These are phyloP conservation scores for Taenaris catops DNA, from an alignment of 2,888 invertebrate genomes.

Conservation along the genomic window DNA sequence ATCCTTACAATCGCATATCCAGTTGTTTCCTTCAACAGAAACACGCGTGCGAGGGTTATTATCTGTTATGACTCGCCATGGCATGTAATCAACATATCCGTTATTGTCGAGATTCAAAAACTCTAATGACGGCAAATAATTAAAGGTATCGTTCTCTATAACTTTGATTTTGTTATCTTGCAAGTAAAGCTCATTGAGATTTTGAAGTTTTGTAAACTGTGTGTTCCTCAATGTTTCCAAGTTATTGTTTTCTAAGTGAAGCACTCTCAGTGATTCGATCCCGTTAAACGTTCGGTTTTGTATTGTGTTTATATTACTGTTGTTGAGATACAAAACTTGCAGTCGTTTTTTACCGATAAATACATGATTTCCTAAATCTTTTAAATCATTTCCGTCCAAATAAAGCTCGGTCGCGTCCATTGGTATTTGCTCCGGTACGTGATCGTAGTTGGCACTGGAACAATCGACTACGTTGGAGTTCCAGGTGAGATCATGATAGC, in stretches of 20 bases:
- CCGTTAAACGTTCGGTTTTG: slow-evolving; percentile 92
- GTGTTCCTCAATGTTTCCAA: slow-evolving; percentile 85
- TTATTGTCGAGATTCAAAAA: slow-evolving; percentile 88
- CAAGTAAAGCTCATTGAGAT: slow-evolving; percentile 87
- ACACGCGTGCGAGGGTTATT: slow-evolving; percentile 84
- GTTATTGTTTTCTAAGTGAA: slow-evolving; percentile 89
- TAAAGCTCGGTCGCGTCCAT: slow-evolving; percentile 95
- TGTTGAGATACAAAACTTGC: slow-evolving; percentile 88
- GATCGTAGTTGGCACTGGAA: slow-evolving; percentile 85
- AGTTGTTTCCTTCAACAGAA: slow-evolving; percentile 87
- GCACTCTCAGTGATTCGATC: slow-evolving; percentile 84
- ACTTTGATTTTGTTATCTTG: slow-evolving; percentile 86
- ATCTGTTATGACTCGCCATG: slow-evolving; percentile 85
- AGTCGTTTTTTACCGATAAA: slow-evolving; percentile 92
- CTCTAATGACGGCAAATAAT: slow-evolving; percentile 84
- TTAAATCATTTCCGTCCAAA: slow-evolving; percentile 89
- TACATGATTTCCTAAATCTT: slow-evolving; percentile 89
- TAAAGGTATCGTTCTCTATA: slow-evolving; percentile 88
- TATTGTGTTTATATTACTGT: slow-evolving; percentile 86
- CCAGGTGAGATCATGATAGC: slow-evolving; percentile 93
- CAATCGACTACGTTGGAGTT: slow-evolving; percentile 92
- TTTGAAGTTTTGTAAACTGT: slow-evolving; percentile 88
- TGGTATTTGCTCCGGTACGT: slow-evolving; percentile 89
- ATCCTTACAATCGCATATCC: slow-evolving; percentile 91
- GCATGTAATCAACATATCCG: slow-evolving; percentile 87